Evolutionary conservation across 1,140 invertebrate genomes (phyloP).

Genomic region (Drosophila dunni): DNA sequence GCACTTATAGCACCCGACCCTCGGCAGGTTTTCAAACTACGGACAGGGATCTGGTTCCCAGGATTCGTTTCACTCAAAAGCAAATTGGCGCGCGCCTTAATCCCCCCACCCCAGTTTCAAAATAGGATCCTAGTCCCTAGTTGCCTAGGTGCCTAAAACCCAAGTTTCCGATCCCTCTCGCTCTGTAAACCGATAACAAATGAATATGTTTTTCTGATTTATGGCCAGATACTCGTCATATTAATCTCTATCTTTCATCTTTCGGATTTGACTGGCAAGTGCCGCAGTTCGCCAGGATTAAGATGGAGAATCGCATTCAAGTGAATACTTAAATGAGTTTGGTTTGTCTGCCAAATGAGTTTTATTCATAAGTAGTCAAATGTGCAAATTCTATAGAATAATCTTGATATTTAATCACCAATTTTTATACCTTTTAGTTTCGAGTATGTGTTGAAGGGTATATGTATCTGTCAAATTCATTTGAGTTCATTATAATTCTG

Average conservation of each 20-base stretch:
- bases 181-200: slow-evolving; percentile 15
- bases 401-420: not conserved
- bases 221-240: slow-evolving; percentile 22
- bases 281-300: slow-evolving; percentile 8
- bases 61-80: slow-evolving; percentile 7
- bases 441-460: not conserved
- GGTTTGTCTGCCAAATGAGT: not conserved
- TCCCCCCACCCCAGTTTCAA: not conserved
- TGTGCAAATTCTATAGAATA: not conserved
- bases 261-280: slow-evolving; percentile 8
- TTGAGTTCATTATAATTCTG: too few species aligned
- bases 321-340: slow-evolving; percentile 7
- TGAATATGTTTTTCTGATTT: slow-evolving; percentile 20
- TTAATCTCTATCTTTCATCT: not conserved
- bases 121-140: not conserved
- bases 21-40: not conserved
- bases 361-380: not conserved
- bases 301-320: not conserved
- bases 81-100: slow-evolving; percentile 44
- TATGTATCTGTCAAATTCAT: too few species aligned
- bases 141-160: too few species aligned
- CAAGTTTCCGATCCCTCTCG: slow-evolving; percentile 2
- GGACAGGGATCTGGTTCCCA: slow-evolving; percentile 26
- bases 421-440: not conserved
- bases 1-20: slow-evolving; percentile 35